A percentile compares a stretch with the other conserved stretches of the same genome.
phyloP scores from a whole-genome alignment of 2,888 invertebrate genomes.

The Coleophora flavipennella region DNA sequence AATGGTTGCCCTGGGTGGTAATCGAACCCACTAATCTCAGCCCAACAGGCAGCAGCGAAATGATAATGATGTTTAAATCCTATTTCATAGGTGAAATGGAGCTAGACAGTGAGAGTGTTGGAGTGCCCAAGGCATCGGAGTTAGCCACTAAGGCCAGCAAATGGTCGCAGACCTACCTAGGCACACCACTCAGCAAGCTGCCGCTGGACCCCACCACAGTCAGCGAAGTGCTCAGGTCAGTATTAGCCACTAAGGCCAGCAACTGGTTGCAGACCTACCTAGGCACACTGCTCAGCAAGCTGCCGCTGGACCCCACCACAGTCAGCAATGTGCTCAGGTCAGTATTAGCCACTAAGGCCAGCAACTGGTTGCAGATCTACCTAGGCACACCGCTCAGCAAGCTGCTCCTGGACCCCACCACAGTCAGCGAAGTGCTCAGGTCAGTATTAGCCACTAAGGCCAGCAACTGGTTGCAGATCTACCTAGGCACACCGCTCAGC shows the following conservation, averaged over 20 bases:
- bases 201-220: conserved; percentile 90
- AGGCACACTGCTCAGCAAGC: conserved; percentile 81
- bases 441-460: conserved; percentile 79
- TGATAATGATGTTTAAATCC: too few relatives aligned
- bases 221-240: conserved; percentile 89
- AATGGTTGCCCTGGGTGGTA: too few relatives aligned
- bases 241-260: conserved; percentile 79
- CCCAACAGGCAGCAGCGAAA: too few relatives aligned
- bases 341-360: conserved; percentile 78
- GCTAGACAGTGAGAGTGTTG: conserved; percentile 49
- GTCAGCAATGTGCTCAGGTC: conserved; percentile 92
- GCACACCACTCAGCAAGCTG: conserved; percentile 82
- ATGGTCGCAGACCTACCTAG: conserved; percentile 83
- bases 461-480: conserved; percentile 80
- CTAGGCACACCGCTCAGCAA: conserved; percentile 83
- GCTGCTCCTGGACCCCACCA: conserved; percentile 88
- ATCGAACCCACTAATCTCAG: too few relatives aligned
- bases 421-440: conserved; percentile 92
- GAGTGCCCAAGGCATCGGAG: conserved; percentile 73
- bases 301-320: conserved; percentile 90
- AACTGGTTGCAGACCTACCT: conserved; percentile 82
- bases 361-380: conserved; percentile 81
- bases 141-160: conserved; percentile 79
- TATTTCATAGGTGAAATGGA: conserved; percentile 48
- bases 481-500: conserved; percentile 82